Conservation (phyloP, 92 coral and sea anemone genomes). For the Umimayanthus kanabou region DNA sequence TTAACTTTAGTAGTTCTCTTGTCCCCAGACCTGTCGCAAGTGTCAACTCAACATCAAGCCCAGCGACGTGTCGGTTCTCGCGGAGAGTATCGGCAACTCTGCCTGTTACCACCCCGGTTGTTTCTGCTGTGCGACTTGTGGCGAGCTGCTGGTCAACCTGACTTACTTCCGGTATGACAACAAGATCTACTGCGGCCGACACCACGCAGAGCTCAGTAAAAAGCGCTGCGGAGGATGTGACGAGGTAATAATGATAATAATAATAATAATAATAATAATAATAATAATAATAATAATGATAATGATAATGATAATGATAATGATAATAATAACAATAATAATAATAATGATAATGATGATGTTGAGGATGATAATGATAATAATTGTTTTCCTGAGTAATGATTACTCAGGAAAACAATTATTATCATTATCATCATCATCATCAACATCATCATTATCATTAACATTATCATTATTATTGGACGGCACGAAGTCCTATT, state of each 20-base stretch:
- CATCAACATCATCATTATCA: too few relatives aligned
- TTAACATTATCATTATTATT: too few relatives aligned
- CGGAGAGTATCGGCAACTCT: constrained; percentile 63
- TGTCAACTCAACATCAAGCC: constrained; percentile 78
- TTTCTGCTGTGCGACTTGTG: constrained; percentile 89
- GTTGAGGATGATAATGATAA: too few relatives aligned
- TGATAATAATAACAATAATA: too few relatives aligned
- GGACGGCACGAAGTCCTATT: too few relatives aligned
- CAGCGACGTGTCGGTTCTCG: constrained; percentile 80
- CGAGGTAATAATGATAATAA: constrained; percentile 63
- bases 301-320: too few relatives aligned
- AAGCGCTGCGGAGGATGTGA: constrained; percentile 98
- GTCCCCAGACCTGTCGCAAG: constrained; percentile 66
- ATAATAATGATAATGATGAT: too few relatives aligned
- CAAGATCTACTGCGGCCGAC: constrained; percentile 96
- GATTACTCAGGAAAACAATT: too few relatives aligned
- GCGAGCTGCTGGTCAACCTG: constrained; percentile 84
- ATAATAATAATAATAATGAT: too few relatives aligned
- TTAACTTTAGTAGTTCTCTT: not conserved
- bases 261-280: too few relatives aligned
- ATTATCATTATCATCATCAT: too few relatives aligned
- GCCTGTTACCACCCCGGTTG: constrained; percentile 93
- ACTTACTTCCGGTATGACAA: constrained; percentile 79
- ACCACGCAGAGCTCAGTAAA: constrained; percentile 90
- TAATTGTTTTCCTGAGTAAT: too few relatives aligned